Conservation (phyloP, 2,888 invertebrate genomes). For the Cenopis cana region DNA sequence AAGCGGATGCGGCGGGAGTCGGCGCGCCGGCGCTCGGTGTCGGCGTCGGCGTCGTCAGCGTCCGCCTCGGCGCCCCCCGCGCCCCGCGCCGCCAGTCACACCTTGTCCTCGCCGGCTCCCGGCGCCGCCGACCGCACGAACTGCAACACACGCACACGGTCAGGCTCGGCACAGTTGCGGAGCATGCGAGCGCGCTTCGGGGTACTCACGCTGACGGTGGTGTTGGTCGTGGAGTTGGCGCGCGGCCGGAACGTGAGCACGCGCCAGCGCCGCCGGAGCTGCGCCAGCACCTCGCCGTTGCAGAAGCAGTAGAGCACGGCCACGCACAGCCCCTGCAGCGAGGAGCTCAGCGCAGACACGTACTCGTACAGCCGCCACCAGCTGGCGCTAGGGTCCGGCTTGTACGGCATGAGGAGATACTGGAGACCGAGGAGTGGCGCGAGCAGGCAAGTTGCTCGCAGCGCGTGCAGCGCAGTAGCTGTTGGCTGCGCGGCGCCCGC, state of each 20-base stretch:
- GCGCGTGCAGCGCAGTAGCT: conserved; percentile 90
- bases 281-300: conserved; percentile 97
- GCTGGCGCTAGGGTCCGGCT: conserved; percentile 88
- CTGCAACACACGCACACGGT: conserved; percentile 80
- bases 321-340: conserved; percentile 96
- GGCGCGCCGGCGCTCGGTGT: conserved; percentile 46
- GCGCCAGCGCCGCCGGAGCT: conserved; percentile 93
- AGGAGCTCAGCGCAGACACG: conserved; percentile 93
- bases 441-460: conserved; percentile 93
- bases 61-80: conserved; percentile 50
- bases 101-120: conserved; percentile 90
- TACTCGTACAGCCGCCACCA: conserved; percentile 93
- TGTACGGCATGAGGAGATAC: conserved; percentile 94
- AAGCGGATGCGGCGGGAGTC: conserved; percentile 73
- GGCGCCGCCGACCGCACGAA: conserved; percentile 91
- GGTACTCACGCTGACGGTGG: conserved; percentile 93
- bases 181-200: conserved; percentile 35
- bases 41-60: conserved; percentile 42
- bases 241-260: conserved; percentile 92
- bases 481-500: conserved; percentile 86
- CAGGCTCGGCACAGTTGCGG: conserved; percentile 42
- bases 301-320: conserved; percentile 97
- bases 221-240: conserved; percentile 93
- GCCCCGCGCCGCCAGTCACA: conserved; percentile 89
- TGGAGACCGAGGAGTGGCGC: conserved; percentile 96